Conservation (phyloP, 1,140 invertebrate genomes). For the Cephus cinctus region DNA sequence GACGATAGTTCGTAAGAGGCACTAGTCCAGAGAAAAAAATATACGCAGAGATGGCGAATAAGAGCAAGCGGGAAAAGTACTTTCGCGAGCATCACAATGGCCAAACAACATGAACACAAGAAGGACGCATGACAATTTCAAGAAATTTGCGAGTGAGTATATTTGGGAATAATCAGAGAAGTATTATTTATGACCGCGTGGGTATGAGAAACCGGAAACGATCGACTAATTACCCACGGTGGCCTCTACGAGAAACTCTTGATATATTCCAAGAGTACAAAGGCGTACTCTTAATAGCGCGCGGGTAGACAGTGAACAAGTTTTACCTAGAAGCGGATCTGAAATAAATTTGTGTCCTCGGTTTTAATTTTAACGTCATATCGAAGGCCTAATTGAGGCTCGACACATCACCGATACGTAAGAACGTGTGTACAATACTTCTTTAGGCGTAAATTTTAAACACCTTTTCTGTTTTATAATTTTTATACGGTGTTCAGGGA, state of each 20-base stretch:
- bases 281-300: too few relatives aligned
- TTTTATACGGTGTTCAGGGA: constrained; percentile 34
- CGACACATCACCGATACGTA: constrained; percentile 1
- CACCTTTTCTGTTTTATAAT: constrained; percentile 37
- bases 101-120: constrained; percentile 14
- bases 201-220: too few relatives aligned
- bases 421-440: constrained; percentile 9
- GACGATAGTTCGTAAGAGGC: constrained; percentile 16
- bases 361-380: constrained; percentile 8
- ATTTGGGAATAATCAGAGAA: too few relatives aligned
- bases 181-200: too few relatives aligned
- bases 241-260: too few relatives aligned
- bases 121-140: constrained; percentile 13
- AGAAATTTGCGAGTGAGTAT: too few relatives aligned
- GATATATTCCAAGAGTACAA: too few relatives aligned
- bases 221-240: too few relatives aligned
- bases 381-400: constrained; percentile 1
- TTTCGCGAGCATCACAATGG: too few relatives aligned
- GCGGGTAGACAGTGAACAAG: too few relatives aligned
- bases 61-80: too few relatives aligned
- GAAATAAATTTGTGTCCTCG: background rate
- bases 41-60: too few relatives aligned
- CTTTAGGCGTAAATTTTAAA: constrained; percentile 6
- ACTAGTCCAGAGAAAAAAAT: constrained; percentile 4
- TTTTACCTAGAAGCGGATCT: background rate